Conservation (phyloP, 2,797 vertebrate genomes). For the Ctenochaetus hawaiiensis region DNA sequence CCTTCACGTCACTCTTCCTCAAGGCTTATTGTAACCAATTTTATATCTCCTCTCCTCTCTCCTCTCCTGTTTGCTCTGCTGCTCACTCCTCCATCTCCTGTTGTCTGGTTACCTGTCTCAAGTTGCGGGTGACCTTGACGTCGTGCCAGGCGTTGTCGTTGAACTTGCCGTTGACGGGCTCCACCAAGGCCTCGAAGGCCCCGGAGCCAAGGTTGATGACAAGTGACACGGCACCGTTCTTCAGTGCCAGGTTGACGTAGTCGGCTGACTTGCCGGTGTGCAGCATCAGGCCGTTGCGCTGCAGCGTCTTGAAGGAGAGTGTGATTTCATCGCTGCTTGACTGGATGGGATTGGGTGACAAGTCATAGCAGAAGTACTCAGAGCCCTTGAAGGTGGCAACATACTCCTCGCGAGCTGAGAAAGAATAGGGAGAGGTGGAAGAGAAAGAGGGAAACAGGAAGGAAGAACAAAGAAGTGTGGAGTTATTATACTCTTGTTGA, state of each 20-base stretch:
- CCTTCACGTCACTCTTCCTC: slow-evolving; percentile 10
- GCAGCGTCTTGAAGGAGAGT: slow-evolving; percentile 98
- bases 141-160: slow-evolving; percentile 99
- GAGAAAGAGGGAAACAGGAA: slow-evolving; percentile 43
- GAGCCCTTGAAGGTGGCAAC: slow-evolving; percentile 99
- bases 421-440: slow-evolving; percentile 51
- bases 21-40: slow-evolving; percentile 2
- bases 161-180: slow-evolving; percentile 99
- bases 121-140: slow-evolving; percentile 99
- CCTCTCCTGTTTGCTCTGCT: neutral
- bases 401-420: slow-evolving; percentile 96
- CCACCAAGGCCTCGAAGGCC: slow-evolving; percentile 99
- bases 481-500: slow-evolving; percentile 52
- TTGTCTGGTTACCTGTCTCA: slow-evolving; percentile 99
- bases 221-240: slow-evolving; percentile 98
- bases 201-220: slow-evolving; percentile 99
- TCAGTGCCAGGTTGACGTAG: slow-evolving; percentile 99
- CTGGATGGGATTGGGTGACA: slow-evolving; percentile 98
- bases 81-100: slow-evolving; percentile 72
- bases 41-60: slow-evolving; percentile 13
- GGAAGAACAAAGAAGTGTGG: slow-evolving; percentile 40
- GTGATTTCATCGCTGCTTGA: slow-evolving; percentile 99
- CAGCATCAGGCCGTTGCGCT: slow-evolving; percentile 99
- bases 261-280: slow-evolving; percentile 99
- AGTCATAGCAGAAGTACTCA: slow-evolving; percentile 99